Evolutionary conservation across 2,888 invertebrate genomes (phyloP).

Genomic region (Fissipunctia ypsillon): DNA sequence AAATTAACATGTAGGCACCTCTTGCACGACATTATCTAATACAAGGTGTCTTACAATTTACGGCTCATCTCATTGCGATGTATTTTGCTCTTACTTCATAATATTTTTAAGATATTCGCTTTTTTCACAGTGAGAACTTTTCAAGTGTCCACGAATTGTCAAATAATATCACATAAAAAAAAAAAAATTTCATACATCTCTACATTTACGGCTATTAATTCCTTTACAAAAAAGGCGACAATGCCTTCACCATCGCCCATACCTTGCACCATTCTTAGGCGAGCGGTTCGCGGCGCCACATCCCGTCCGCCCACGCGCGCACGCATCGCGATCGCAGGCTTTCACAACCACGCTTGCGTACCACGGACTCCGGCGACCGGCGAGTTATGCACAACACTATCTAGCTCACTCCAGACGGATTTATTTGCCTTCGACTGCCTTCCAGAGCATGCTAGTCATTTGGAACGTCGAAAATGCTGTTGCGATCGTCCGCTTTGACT

Average conservation of each 20-base stretch:
- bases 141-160: no score
- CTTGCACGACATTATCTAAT: slow-evolving; percentile 1
- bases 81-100: not conserved
- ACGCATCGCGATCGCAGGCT: slow-evolving; percentile 85
- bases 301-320: slow-evolving; percentile 86
- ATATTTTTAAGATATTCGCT: not conserved
- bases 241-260: slow-evolving; percentile 32
- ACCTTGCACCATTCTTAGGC: slow-evolving; percentile 53
- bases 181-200: not conserved
- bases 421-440: slow-evolving; percentile 64
- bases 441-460: slow-evolving; percentile 56
- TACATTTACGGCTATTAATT: not conserved
- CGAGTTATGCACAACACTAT: slow-evolving; percentile 66
- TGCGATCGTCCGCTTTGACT: slow-evolving; percentile 9
- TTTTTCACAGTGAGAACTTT: not conserved
- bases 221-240: slow-evolving; percentile 1
- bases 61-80: not conserved
- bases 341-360: slow-evolving; percentile 84
- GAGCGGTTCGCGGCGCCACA: slow-evolving; percentile 74
- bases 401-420: slow-evolving; percentile 61
- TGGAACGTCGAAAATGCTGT: slow-evolving; percentile 53
- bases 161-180: no score
- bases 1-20: slow-evolving; percentile 15
- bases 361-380: slow-evolving; percentile 65
- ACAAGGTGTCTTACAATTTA: not conserved